These are phyloP conservation scores for Stenchaetothrips biformis DNA, from an alignment of 2,888 invertebrate species.

Conservation along the genomic window DNA sequence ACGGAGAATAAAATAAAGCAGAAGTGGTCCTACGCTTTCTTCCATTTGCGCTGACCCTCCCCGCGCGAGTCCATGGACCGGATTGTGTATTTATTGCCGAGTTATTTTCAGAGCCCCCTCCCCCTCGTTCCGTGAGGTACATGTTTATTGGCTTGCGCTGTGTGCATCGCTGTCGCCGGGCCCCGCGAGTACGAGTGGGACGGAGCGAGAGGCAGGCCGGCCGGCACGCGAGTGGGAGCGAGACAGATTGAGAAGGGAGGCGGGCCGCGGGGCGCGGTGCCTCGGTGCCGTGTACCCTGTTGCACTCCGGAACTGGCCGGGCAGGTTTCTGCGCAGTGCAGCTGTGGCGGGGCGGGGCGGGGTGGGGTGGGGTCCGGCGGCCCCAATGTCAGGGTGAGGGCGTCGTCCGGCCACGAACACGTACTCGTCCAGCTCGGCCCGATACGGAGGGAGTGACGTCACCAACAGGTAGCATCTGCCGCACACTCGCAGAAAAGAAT, in stretches of 20 bases:
- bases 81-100: background rate
- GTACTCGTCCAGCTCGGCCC: too few species aligned
- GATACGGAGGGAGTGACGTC: too few species aligned
- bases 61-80: slow-evolving; percentile 6
- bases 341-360: background rate
- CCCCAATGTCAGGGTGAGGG: background rate
- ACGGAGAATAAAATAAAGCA: too few species aligned
- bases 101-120: slow-evolving; percentile 7
- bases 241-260: background rate
- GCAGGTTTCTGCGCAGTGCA: background rate
- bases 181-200: background rate
- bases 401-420: too few species aligned
- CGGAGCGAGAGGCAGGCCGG: background rate
- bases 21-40: too few species aligned
- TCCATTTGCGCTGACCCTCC: too few species aligned
- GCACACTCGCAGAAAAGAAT: too few species aligned
- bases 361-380: background rate
- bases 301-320: background rate
- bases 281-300: slow-evolving; percentile 1
- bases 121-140: background rate
- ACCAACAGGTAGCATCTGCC: too few species aligned
- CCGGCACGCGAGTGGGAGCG: background rate
- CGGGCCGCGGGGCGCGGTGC: background rate
- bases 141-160: slow-evolving; percentile 6
- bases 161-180: too few species aligned